Evolutionary conservation across 2,888 invertebrate genomes (phyloP).

Genomic region (Philaethria dido): DNA sequence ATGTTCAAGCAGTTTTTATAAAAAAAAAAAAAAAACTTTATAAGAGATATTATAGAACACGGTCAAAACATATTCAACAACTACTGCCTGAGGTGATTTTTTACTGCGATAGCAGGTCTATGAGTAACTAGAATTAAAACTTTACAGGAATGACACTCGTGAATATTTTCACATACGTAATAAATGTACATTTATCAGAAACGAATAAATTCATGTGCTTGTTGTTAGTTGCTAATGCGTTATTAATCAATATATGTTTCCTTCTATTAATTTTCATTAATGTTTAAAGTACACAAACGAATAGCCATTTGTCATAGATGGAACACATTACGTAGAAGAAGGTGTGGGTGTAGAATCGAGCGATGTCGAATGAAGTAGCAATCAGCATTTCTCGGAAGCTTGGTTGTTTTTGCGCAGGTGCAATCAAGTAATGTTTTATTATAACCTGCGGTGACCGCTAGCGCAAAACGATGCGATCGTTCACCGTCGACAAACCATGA

Average conservation of each 20-base stretch:
- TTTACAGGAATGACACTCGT: no score
- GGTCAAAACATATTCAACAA: no score
- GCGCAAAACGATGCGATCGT: constrained; percentile 32
- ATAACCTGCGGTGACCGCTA: constrained; percentile 35
- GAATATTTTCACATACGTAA: no score
- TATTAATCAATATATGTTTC: no score
- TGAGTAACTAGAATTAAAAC: no score
- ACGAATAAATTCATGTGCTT: no score
- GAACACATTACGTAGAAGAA: constrained; percentile 33
- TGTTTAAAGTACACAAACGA: constrained; percentile 6
- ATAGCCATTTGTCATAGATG: constrained; percentile 38
- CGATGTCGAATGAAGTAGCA: constrained; percentile 51
- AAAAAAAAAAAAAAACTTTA: no score
- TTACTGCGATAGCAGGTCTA: no score
- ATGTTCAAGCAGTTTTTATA: background rate
- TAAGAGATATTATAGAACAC: no score
- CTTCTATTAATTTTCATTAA: background rate
- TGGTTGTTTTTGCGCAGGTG: constrained; percentile 68
- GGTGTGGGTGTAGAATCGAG: constrained; percentile 40
- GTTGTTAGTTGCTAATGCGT: no score
- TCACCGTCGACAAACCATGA: constrained; percentile 16
- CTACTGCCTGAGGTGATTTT: no score
- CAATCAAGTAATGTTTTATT: constrained; percentile 55
- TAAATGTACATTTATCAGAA: no score
- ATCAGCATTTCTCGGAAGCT: constrained; percentile 68